Evolutionary conservation across 2,797 vertebrate species (phyloP).

Genomic region (Channa striata): DNA sequence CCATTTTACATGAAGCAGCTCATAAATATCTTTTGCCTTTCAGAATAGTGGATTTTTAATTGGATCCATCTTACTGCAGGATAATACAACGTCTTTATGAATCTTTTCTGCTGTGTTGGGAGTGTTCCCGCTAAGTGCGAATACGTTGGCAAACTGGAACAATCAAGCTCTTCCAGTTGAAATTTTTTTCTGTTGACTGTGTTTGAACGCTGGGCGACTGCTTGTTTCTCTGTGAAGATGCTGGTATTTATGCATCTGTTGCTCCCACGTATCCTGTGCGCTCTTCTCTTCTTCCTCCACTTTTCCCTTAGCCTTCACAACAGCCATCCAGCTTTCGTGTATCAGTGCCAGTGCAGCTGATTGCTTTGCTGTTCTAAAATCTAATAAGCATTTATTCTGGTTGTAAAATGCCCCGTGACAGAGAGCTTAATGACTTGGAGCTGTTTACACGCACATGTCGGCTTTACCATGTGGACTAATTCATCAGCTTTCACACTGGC

Average conservation of each 20-base stretch:
- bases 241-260: background rate
- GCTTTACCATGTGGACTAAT: constrained; percentile 62
- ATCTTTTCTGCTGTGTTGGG: background rate
- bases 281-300: background rate
- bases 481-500: constrained; percentile 62
- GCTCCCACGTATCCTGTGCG: background rate
- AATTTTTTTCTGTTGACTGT: background rate
- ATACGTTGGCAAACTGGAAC: background rate
- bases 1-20: constrained; percentile 10
- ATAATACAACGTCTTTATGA: constrained; percentile 1
- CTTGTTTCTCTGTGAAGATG: constrained; percentile 1
- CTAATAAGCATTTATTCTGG: constrained; percentile 51
- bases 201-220: background rate
- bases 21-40: constrained; percentile 30
- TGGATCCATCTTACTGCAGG: constrained; percentile 18
- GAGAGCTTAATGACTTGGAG: constrained; percentile 52
- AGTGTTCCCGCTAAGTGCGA: background rate
- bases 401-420: constrained; percentile 56
- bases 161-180: background rate
- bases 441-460: constrained; percentile 64
- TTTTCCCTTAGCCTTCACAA: constrained; percentile 10
- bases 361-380: constrained; percentile 43
- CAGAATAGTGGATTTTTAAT: constrained; percentile 32
- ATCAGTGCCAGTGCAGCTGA: constrained; percentile 15
- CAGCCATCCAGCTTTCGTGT: constrained; percentile 8